phyloP scores from a whole-genome alignment of 2,888 invertebrate species.

The Drosophila phalerata region DNA sequence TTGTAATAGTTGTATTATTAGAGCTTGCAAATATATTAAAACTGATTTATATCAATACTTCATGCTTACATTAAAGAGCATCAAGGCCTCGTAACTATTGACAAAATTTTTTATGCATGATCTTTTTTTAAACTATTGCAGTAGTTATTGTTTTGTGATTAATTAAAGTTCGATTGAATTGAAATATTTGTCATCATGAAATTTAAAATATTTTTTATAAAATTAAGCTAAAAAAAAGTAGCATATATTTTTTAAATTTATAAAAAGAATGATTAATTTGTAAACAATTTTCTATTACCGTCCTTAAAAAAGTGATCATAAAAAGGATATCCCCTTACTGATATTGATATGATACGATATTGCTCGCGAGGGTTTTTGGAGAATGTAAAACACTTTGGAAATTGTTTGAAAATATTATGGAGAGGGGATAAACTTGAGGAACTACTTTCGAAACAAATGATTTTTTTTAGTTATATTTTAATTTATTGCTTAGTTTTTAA shows the following conservation, averaged over 20 bases:
- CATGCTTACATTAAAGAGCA: not conserved
- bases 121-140: not conserved
- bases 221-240: conserved; percentile 16
- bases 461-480: conserved; percentile 39
- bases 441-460: conserved; percentile 8
- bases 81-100: not conserved
- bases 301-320: not conserved
- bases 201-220: conserved; percentile 1
- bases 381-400: conserved; percentile 46
- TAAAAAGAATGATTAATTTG: conserved; percentile 6
- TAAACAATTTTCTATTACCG: conserved; percentile 8
- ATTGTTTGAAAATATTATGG: conserved; percentile 72
- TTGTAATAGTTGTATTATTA: not conserved
- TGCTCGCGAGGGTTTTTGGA: not conserved
- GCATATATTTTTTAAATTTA: conserved; percentile 11
- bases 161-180: conserved; percentile 14
- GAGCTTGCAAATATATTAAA: not conserved
- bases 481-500: conserved; percentile 67
- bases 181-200: conserved; percentile 17
- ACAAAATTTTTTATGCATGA: not conserved
- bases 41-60: not conserved
- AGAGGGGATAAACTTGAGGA: conserved; percentile 80
- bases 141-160: conserved; percentile 9
- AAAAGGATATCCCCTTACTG: not conserved
- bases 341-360: not conserved